Base-by-base conservation (phyloP, 2,797 vertebrate species). In the Leuciscus waleckii region DNA sequence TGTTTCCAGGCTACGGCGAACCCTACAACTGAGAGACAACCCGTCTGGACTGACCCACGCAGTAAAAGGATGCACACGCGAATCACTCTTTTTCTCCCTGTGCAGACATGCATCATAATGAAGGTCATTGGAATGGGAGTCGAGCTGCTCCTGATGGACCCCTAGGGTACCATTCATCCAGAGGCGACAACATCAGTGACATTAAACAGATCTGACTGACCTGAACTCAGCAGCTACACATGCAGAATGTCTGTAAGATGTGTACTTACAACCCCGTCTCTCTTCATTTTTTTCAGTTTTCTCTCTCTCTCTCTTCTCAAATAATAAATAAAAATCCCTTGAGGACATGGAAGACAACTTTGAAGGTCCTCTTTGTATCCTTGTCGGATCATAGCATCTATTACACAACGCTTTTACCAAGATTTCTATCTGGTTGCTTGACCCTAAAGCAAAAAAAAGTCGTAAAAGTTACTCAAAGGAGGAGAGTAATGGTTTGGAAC, bases 151-250 rank as follows among this genome's bases (percentile, higher is more conserved):
- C 91, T 94, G 92, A 94, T 94, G 92, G 94, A 93, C 89, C 93
- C 93, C 92, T 90, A 91, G 94, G 92, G 94, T 91, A 92, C 93
- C 93, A 95, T 94, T 94, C 93, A 95, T 95, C 94, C 94, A 91
- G 92, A 94, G 91, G 92, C 89, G 88, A 89, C 51, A 71, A 84
- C 56, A 89, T 91, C 90, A 92, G 93, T 90, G 92, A 94, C 91
- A 92, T 93, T 94, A 92, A 93, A 93, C 92, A 91, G 91, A 94
- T 93, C 92, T 92, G 94, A 94, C 93, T 92, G 94, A 93, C 93
- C 92, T 92, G 93, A 93, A 92, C 94, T 91, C 90, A 91, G 91
- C 90, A 46, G 85, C 91, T 87, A 93, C 92, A 92, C 89, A 94
- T 92, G 91, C 86, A 90, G 89, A 93, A 92, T 79, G 49, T 67